Conservation (phyloP, 2,888 invertebrate species). For the Melanophora roralis region DNA sequence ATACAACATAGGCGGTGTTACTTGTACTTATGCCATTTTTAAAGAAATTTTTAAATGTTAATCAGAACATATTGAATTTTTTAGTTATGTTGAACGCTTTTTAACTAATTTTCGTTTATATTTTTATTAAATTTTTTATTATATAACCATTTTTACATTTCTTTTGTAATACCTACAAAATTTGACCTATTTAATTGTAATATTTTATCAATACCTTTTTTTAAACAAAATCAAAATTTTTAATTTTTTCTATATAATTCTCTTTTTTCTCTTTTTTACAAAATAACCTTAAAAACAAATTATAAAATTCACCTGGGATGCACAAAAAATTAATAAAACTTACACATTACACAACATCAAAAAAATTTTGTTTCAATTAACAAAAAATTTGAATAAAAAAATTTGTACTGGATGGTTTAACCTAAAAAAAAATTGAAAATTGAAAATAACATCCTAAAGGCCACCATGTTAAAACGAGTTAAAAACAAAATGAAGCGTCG, state of each 20-base stretch:
- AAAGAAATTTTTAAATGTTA: too few species aligned
- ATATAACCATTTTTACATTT: too few species aligned
- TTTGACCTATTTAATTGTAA: too few species aligned
- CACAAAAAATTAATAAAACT: slow-evolving; percentile 7
- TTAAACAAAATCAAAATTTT: slow-evolving; percentile 8
- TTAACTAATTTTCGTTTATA: too few species aligned
- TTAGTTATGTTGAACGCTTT: too few species aligned
- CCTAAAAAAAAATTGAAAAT: background rate
- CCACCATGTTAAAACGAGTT: slow-evolving; percentile 99
- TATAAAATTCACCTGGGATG: slow-evolving; percentile 31
- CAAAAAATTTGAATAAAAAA: slow-evolving; percentile 31
- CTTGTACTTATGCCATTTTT: too few species aligned
- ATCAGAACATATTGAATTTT: too few species aligned
- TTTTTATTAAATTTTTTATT: too few species aligned
- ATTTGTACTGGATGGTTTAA: slow-evolving; percentile 57
- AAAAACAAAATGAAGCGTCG: slow-evolving; percentile 97
- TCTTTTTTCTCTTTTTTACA: slow-evolving; percentile 52
- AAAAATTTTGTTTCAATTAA: slow-evolving; percentile 12
- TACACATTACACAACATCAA: slow-evolving; percentile 13
- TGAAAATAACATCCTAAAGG: slow-evolving; percentile 80
- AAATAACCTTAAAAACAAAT: slow-evolving; percentile 14
- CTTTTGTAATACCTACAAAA: too few species aligned
- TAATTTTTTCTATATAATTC: slow-evolving; percentile 34
- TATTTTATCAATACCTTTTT: background rate
- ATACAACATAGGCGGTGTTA: too few species aligned